These are phyloP conservation scores for Apostichopus leukothele DNA, from an alignment of 53 echinoderm and acorn worm genomes.

Conservation along the genomic window DNA sequence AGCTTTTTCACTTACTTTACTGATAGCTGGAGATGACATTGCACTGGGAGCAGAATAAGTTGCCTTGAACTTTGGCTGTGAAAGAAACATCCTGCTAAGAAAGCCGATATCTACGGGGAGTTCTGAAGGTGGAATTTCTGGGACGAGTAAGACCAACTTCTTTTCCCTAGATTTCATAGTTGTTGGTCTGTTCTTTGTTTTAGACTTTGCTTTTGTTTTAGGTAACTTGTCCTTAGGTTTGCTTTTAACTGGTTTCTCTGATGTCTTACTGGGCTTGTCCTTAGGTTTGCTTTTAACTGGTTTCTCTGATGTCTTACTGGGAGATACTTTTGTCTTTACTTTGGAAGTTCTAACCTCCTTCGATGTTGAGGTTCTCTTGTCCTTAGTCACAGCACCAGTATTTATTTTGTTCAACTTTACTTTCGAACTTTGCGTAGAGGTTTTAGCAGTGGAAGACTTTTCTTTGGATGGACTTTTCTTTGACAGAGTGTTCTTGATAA, in stretches of 20 bases:
- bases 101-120: not conserved
- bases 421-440: not conserved
- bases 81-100: slow-evolving; percentile 15
- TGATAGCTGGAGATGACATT: not conserved
- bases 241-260: not conserved
- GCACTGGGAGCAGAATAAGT: not conserved
- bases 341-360: too few species aligned
- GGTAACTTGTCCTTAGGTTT: not conserved
- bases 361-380: not conserved
- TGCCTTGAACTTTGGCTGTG: not conserved
- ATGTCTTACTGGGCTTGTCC: not conserved
- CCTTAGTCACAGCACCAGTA: not conserved
- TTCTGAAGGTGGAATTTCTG: slow-evolving; percentile 23
- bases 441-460: not conserved
- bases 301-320: not conserved
- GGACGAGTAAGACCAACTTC: slow-evolving; percentile 28
- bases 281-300: not conserved
- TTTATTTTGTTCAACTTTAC: not conserved
- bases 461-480: not conserved
- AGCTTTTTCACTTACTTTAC: not conserved
- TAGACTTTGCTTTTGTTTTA: not conserved
- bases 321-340: not conserved
- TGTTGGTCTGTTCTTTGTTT: not conserved
- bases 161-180: slow-evolving; percentile 7
- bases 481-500: not conserved